Conservation (phyloP, 2,113 vertebrate genomes). For the Tetrax tetrax region DNA sequence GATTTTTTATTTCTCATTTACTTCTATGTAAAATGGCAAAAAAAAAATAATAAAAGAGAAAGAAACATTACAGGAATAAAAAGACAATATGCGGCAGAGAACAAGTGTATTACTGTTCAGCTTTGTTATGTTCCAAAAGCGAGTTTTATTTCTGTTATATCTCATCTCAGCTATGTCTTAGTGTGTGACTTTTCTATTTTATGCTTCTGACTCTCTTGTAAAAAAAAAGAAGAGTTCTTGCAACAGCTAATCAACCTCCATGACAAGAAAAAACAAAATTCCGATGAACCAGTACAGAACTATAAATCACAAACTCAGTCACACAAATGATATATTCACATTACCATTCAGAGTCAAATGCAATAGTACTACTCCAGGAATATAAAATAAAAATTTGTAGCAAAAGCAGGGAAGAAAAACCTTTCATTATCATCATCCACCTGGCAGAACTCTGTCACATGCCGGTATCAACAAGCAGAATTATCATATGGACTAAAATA, state of each 20-base stretch:
- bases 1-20: background rate
- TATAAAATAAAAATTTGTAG: background rate
- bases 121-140: background rate
- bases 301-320: background rate
- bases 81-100: background rate
- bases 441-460: background rate
- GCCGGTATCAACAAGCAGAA: background rate
- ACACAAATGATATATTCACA: background rate
- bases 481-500: background rate
- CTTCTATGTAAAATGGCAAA: background rate
- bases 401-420: background rate
- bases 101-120: background rate
- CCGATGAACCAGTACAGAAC: background rate
- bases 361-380: background rate
- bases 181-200: constrained; percentile 8
- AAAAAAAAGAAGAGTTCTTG: background rate
- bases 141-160: background rate
- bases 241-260: background rate
- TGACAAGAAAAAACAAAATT: background rate
- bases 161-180: background rate
- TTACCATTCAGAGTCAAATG: background rate
- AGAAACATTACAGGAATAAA: constrained; percentile 17
- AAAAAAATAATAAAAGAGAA: background rate
- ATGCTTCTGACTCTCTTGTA: background rate
- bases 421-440: background rate